Base-by-base conservation (phyloP, 2,888 invertebrate genomes). In the Nebria brevicollis region DNA sequence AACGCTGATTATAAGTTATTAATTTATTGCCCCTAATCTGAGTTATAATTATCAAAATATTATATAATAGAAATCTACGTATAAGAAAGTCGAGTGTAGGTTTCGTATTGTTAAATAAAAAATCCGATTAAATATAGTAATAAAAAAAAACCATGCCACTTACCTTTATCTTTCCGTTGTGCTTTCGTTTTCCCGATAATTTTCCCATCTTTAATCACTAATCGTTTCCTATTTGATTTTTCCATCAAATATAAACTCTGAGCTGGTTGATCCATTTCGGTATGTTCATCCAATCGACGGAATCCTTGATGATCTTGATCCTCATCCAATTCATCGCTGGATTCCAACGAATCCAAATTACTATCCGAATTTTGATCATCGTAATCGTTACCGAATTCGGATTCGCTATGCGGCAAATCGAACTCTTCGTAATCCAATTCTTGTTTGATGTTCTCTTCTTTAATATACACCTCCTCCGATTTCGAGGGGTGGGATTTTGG, bases 111-210 rank as follows among this genome's bases (percentile, higher is more conserved):
- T 54, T 54, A 54, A 54, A 54, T 54, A 11, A 54, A 54, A 54
- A 8, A 8, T 13, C 54, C 11, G 13, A 54, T 54, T 54, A 5
- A 54, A 54, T 13, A 54, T 34, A 34, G 2, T 34, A 1, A 54
- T 54, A 13, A 54, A 54, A 54, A 54, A 5, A 20, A 20, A 20
- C 20, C 34, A 34, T 34, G 34, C 54, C 15, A 68, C 68, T 25
- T 25, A 89, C 95, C 95, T 90, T 95, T 95, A 85, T 95, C 95
- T 85, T 95, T 95, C 54, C 95, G 90, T 85, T 94, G 94, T 0
- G 94, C 92, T 86, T 95, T 95, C 76, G 93, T 92, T 72, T 93
- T 89, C n/a, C 94, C 94, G 34, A 94, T 91, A 5, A 94, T 93
- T 85, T 92, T 89, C 77, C 92, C 92, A 88, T 93, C 93, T 86